Evolutionary conservation across 1,140 invertebrate species (phyloP), one percentile per base, ranked within the genome.

Genomic region (Bombus superbus): DNA sequence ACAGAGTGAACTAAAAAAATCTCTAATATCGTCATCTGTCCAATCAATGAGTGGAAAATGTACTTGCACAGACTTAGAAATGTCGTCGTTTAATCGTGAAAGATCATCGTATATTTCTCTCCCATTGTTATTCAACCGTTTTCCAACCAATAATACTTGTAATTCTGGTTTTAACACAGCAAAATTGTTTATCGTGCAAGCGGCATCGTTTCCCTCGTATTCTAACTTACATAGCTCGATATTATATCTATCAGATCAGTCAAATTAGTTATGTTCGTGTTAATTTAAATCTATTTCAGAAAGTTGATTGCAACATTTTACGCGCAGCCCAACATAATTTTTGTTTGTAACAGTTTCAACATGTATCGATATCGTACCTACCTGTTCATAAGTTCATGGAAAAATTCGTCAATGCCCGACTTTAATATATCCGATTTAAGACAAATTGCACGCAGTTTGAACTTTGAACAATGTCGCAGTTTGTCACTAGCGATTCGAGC

Each of bases 91-190:
- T 22, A 80, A 32, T 32, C 10, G 35, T 9, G 11, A 15, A 42
- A 76, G 38, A 25, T 66, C 42, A 66, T 35, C 10, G n/a, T 88
- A 74, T 8, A 66, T 68, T 74, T 74, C 40, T 38, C 15, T 85
- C 22, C 78, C 22, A 8, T 42, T 62, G 6, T 2, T 35, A 2
- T 79, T 66, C 42, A 28, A 57, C 2, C 78, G 76, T 47, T 68
- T 86, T 22, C 89, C 91, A 18, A 93, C 42, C 57, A 94, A 69
- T 44, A 94, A 86, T 59, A 75, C 86, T 40, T 92, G 89, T 11
- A 93, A 75, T 11, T 94, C 76, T 13, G 91, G 77, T 42, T 85
- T 89, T 13, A 59, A 81, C 47, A 15, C 22, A 38, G 57, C 76
- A n/a, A 93, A 88, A 40, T 86, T 77, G 40, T 81, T 75, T n/a